phyloP scores from a whole-genome alignment of 2,888 invertebrate genomes.

The Nephrocerus scutellatus region DNA sequence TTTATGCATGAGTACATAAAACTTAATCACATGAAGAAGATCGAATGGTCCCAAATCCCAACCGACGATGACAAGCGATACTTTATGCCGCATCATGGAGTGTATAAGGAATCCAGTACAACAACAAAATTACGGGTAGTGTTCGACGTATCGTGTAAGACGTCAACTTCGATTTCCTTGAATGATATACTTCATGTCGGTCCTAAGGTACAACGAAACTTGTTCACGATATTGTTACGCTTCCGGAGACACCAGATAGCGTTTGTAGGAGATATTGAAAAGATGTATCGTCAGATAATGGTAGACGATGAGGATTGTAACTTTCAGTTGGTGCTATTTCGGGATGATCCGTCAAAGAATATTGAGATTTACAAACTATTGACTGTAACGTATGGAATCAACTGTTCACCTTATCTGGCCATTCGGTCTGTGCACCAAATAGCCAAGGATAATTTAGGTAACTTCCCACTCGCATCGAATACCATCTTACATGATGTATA shows the following conservation, averaged over 20 bases:
- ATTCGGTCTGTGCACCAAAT: slow-evolving; percentile 18
- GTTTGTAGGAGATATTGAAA: slow-evolving; percentile 21
- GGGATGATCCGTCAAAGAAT: slow-evolving; percentile 2
- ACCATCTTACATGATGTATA: slow-evolving; percentile 16
- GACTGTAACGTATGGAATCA: slow-evolving; percentile 17
- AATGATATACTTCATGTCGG: slow-evolving; percentile 20
- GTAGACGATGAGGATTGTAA: slow-evolving; percentile 15
- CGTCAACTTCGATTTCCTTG: slow-evolving; percentile 8
- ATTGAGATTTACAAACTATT: slow-evolving; percentile 16
- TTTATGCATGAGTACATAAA: no score
- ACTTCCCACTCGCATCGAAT: slow-evolving; percentile 14
- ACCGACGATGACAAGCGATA: no score
- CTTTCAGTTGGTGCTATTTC: slow-evolving; percentile 17
- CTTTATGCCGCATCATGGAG: slow-evolving; percentile 18
- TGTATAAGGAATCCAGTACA: slow-evolving; percentile 18
- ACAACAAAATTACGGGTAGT: slow-evolving; percentile 18
- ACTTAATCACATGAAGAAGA: no score
- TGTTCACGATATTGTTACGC: slow-evolving; percentile 13
- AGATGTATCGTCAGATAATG: slow-evolving; percentile 17
- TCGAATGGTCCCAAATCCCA: no score
- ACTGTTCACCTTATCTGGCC: slow-evolving; percentile 17
- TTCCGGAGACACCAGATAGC: slow-evolving; percentile 17
- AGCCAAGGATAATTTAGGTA: slow-evolving; percentile 12
- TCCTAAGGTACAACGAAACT: slow-evolving; percentile 18
- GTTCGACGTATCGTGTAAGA: slow-evolving; percentile 14